phyloP scores from a whole-genome alignment of 2,797 vertebrate genomes.

The Thunnus albacares region DNA sequence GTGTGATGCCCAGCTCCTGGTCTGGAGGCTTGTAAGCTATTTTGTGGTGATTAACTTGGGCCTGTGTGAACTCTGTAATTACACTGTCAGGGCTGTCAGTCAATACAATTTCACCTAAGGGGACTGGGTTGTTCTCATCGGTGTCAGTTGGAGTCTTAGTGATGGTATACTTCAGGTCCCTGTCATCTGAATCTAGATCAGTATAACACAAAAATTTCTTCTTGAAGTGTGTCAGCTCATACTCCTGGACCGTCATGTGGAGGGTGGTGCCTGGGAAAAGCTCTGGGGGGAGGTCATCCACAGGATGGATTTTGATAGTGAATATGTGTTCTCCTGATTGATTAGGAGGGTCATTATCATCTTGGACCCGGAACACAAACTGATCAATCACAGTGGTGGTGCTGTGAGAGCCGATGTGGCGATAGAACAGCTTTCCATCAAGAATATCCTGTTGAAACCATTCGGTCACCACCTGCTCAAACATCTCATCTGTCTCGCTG shows the following conservation, averaged over 20 bases:
- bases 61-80: constrained; percentile 90
- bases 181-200: constrained; percentile 91
- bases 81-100: constrained; percentile 84
- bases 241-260: constrained; percentile 91
- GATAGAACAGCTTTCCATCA: constrained; percentile 91
- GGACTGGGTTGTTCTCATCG: constrained; percentile 88
- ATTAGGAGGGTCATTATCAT: constrained; percentile 92
- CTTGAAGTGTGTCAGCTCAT: constrained; percentile 89
- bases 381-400: constrained; percentile 81
- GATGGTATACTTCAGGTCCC: constrained; percentile 89
- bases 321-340: constrained; percentile 88
- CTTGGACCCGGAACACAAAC: constrained; percentile 89
- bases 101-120: constrained; percentile 88
- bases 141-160: constrained; percentile 87
- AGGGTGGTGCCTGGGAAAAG: constrained; percentile 87
- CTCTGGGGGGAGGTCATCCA: constrained; percentile 87
- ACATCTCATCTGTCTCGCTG: constrained; percentile 87
- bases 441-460: constrained; percentile 93
- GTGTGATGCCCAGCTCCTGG: constrained; percentile 89
- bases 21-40: constrained; percentile 90
- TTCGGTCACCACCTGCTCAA: constrained; percentile 91
- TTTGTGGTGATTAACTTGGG: constrained; percentile 92
- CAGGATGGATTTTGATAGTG: constrained; percentile 87
- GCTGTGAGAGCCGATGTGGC: constrained; percentile 87
- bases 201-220: constrained; percentile 88